Conservation (phyloP, 2,797 vertebrate species). For the Phoxinus dragarum region DNA sequence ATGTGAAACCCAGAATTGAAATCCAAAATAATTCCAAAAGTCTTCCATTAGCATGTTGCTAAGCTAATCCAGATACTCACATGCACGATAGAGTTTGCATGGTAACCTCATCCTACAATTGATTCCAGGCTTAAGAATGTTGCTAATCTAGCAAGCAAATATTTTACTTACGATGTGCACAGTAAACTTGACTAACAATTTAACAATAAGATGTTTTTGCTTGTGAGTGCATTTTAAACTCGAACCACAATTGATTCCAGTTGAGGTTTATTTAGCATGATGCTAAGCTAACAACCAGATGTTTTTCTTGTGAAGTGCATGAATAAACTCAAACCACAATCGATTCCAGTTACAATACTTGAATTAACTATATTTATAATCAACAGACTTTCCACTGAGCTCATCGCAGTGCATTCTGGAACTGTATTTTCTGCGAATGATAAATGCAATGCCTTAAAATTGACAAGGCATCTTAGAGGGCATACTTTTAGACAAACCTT, state of each 20-base stretch:
- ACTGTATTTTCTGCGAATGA: background rate
- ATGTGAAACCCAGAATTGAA: background rate
- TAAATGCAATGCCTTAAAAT: background rate
- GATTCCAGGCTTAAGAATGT: background rate
- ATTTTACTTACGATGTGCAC: background rate
- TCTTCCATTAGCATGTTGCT: background rate
- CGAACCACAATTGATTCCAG: background rate
- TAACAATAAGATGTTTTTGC: background rate
- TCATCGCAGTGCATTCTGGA: background rate
- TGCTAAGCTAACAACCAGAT: background rate
- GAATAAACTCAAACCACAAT: background rate
- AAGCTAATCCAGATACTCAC: background rate
- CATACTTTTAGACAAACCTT: background rate
- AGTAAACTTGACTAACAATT: background rate
- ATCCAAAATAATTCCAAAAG: no score
- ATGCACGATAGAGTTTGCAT: background rate
- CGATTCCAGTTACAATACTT: background rate
- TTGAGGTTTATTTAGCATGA: background rate
- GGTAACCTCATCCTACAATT: background rate
- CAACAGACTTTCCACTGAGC: background rate
- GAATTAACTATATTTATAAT: background rate
- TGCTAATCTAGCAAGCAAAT: background rate
- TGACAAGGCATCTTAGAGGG: background rate
- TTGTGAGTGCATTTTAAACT: background rate
- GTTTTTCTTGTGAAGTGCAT: background rate